Conservation (phyloP, 2,797 vertebrate genomes). For the Carapus acus region DNA sequence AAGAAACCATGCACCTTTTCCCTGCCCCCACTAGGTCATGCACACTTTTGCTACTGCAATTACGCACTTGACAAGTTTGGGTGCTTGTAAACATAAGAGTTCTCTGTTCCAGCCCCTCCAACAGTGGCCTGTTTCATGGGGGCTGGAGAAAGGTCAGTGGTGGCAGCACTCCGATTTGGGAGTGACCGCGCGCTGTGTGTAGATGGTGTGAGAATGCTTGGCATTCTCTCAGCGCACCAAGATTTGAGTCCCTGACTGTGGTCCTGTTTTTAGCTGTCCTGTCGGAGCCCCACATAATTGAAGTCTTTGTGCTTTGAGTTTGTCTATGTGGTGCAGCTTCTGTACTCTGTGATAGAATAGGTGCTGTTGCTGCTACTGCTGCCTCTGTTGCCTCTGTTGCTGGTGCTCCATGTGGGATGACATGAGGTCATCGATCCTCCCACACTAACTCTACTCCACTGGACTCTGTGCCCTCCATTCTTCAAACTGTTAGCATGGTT, state of each 20-base stretch:
- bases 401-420: constrained; percentile 35
- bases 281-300: constrained; percentile 65
- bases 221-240: constrained; percentile 63
- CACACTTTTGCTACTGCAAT: constrained; percentile 42
- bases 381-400: background rate
- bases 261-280: constrained; percentile 67
- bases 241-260: constrained; percentile 59
- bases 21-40: constrained; percentile 21
- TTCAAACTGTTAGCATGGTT: constrained; percentile 26
- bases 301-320: constrained; percentile 67
- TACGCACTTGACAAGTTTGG: constrained; percentile 48
- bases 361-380: background rate
- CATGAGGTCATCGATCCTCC: constrained; percentile 36
- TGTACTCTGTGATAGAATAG: constrained; percentile 31
- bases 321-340: constrained; percentile 40
- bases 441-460: constrained; percentile 18
- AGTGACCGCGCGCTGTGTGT: constrained; percentile 60
- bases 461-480: constrained; percentile 42
- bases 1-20: constrained; percentile 34
- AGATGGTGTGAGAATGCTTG: constrained; percentile 47
- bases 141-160: constrained; percentile 54
- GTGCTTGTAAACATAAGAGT: constrained; percentile 49
- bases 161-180: constrained; percentile 40
- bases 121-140: constrained; percentile 59
- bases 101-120: constrained; percentile 63